Percentiles rank a stretch among this genome's conserved stretches.
phyloP scores from a whole-genome alignment of 2,888 invertebrate genomes.

The Ashinkailepas kermadecensis region DNA sequence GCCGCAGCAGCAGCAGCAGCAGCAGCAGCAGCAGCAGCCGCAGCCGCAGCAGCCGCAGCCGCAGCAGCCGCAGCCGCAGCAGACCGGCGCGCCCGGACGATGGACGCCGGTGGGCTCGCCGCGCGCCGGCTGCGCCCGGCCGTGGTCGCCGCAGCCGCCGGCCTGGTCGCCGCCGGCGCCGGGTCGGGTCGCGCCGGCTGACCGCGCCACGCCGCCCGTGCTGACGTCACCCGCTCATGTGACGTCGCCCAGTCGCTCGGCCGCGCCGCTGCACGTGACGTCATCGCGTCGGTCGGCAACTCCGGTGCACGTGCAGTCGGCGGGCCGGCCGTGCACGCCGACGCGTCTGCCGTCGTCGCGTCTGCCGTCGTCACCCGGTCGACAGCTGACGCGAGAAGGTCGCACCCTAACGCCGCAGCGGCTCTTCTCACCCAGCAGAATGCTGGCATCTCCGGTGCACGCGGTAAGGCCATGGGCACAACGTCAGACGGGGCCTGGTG shows the following conservation, averaged over 20 bases:
- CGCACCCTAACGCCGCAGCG: conserved; percentile 1
- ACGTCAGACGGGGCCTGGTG: too few species aligned
- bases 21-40: neutral
- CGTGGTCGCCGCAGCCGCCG: neutral
- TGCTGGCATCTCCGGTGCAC: neutral
- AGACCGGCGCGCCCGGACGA: neutral
- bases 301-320: neutral
- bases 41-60: too few species aligned
- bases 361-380: neutral
- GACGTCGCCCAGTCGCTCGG: neutral
- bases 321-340: neutral
- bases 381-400: neutral
- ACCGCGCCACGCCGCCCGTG: too few species aligned
- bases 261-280: neutral
- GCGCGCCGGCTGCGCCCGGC: neutral
- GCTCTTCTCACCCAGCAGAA: conserved; percentile 2
- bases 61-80: neutral
- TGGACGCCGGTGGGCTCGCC: conserved; percentile 13
- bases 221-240: neutral
- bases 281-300: neutral
- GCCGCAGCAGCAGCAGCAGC: neutral
- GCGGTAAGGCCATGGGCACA: neutral
- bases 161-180: neutral
- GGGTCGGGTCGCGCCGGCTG: neutral
- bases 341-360: neutral